phyloP scores from a whole-genome alignment of 1,140 invertebrate genomes.

The Zaprionus lachaisei region DNA sequence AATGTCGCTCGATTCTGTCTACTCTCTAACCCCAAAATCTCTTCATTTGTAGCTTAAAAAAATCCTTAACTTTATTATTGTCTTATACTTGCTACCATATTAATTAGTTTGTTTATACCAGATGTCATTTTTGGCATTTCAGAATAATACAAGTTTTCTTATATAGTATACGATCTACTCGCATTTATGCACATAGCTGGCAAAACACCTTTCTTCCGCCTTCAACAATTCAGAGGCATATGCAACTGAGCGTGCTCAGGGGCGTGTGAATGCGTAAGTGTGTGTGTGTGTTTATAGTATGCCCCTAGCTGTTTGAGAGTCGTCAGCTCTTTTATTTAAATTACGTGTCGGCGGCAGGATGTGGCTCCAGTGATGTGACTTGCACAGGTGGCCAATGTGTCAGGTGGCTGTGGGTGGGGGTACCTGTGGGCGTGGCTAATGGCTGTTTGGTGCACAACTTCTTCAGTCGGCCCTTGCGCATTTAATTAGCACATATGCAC shows the following conservation, averaged over 20 bases:
- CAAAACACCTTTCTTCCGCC: neutral
- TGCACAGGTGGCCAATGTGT: neutral
- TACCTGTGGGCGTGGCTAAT: neutral
- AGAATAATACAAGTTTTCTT: too few relatives aligned
- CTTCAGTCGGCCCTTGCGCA: constrained; percentile 32
- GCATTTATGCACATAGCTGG: neutral
- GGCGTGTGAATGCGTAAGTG: constrained; percentile 8
- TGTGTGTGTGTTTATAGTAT: constrained; percentile 8
- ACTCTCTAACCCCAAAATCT: too few relatives aligned
- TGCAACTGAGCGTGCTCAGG: constrained; percentile 8
- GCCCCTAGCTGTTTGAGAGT: constrained; percentile 26
- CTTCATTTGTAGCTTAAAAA: too few relatives aligned
- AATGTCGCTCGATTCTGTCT: too few relatives aligned
- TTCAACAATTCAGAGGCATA: neutral
- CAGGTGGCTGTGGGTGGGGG: neutral
- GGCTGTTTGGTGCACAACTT: neutral
- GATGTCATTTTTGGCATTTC: too few relatives aligned
- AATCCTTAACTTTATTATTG: too few relatives aligned
- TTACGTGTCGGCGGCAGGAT: constrained; percentile 32
- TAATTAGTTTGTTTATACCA: too few relatives aligned
- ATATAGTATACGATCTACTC: too few relatives aligned
- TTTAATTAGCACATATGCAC: constrained; percentile 50
- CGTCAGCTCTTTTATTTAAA: constrained; percentile 56
- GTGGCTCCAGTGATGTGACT: constrained; percentile 5
- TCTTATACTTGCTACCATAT: too few relatives aligned